Evolutionary conservation across 2,797 vertebrate species (phyloP), one percentile per base, ranked within the genome.

Genomic region (Alouatta caraya): DNA sequence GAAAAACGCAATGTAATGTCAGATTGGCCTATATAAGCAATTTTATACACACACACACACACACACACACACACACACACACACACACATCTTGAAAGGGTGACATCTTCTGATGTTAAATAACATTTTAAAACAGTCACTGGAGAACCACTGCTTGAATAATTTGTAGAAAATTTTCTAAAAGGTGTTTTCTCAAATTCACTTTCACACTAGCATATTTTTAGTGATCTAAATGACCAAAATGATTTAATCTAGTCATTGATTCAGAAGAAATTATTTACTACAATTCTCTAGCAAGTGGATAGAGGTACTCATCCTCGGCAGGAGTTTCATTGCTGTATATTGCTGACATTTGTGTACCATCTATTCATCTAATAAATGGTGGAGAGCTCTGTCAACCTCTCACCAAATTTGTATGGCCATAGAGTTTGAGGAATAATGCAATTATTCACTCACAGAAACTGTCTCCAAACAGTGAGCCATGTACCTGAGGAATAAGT

Each of bases 161-260:
- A 46, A 80, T 80, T 46, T 26, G 0, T 78, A 89, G 48, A 14
- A 46, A 2, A 1, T 67, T 48, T 92, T 8, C 44, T 70, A 50
- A 89, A 81, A 90, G 3, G 5, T 33, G 15, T 44, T 86, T 93
- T 75, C 50, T 86, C 70, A 87, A 95, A 28, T 46, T 72, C 10
- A 19, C 11, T 80, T 86, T 90, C 37, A 95, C 17, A 46, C 28
- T 37, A 75, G 21, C 4, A 44, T 19, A 17, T 82, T 86, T 85
- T 50, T 96, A 86, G 50, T 46, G 15, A 48, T 52, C 24, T 24
- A 91, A 91, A 89, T 70, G 59, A 28, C 9, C 33, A 82, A 67
- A 91, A 55, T 57, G 6, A 22, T 72, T 92, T 73, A 61, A 64
- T 88, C 37, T 82, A 75, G 28, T 70, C 59, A 44, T 1, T n/a